Base-by-base conservation (phyloP, 1,140 invertebrate genomes). In the Polyergus mexicanus region DNA sequence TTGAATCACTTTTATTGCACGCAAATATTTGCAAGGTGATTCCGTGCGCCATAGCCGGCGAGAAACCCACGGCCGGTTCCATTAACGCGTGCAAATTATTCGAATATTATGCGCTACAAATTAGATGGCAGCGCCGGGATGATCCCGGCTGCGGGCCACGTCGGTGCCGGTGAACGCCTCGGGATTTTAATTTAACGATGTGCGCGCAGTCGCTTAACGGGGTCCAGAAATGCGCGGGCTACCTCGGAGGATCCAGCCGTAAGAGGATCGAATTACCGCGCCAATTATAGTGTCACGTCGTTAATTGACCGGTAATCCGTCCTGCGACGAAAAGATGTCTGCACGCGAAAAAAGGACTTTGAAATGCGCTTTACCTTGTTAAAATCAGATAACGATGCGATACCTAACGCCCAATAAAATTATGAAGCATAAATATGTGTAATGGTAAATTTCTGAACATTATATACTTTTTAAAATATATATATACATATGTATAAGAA, bases 241-340 rank as follows among this genome's bases (percentile, higher is more conserved):
- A 47, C 77, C 41, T 38, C 56, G 47, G 25, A 83, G 84, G 87
- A 77, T 71, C 16, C 68, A 25, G 54, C 84, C 68, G 19, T 86
- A 86, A 86, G 86, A 66, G 78, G 86, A 91, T 91, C 91, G 86
- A 91, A 89, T 90, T 91, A 87, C 86, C 84, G 69, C 51, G 65
- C 84, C 90, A 91, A 92, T 92, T 92, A 92, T 81, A 68, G 86
- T 87, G 91, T 91, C 91, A 91, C 89, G 85, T 88, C 83, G 91
- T 92, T 91, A 91, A 92, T 91, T 91, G 88, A 90, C 88, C 74
- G 85, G 80, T 89, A 89, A 72, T 89, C 69, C 32, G 41, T 78
- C 41, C 65, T 60, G 19, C 25, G n/a, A 63, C 60, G 44, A 51
- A 89, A 68, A 51, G 44, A 69, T 38, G 69, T 69, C 51, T 74